Conservation (phyloP, 2,888 invertebrate species). For the Synanthedon formicaeformis region DNA sequence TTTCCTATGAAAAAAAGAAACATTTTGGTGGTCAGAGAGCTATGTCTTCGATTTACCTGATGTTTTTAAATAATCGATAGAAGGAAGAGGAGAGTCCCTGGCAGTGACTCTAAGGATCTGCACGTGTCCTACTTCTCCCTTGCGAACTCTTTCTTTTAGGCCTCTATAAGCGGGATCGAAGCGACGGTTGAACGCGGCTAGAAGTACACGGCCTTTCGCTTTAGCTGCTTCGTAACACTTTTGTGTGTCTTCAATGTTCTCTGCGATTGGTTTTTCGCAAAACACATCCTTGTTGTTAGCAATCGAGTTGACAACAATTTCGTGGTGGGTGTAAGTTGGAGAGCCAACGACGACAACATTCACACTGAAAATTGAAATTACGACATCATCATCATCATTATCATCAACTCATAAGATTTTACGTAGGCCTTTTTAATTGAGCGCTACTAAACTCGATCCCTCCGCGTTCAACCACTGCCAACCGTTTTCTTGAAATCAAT, state of each 20-base stretch:
- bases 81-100: conserved; percentile 75
- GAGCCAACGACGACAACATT: conserved; percentile 67
- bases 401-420: background rate
- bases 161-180: conserved; percentile 73
- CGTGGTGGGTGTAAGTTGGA: conserved; percentile 72
- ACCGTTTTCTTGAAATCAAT: too few species aligned
- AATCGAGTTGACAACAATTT: conserved; percentile 63
- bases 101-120: conserved; percentile 74
- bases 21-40: too few species aligned
- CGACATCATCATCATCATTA: background rate
- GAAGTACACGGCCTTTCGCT: conserved; percentile 63
- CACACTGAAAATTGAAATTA: conserved; percentile 34
- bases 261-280: conserved; percentile 78
- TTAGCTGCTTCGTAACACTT: conserved; percentile 72
- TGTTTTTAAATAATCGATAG: conserved; percentile 69
- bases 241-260: conserved; percentile 58
- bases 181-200: conserved; percentile 76
- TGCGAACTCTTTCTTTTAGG: conserved; percentile 57
- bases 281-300: conserved; percentile 73
- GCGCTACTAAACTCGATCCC: too few species aligned
- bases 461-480: too few species aligned
- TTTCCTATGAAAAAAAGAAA: too few species aligned
- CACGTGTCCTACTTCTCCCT: conserved; percentile 73
- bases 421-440: too few species aligned
- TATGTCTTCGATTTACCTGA: conserved; percentile 50